Conservation (phyloP, 1,140 invertebrate genomes). For the Saccostrea glomerata region DNA sequence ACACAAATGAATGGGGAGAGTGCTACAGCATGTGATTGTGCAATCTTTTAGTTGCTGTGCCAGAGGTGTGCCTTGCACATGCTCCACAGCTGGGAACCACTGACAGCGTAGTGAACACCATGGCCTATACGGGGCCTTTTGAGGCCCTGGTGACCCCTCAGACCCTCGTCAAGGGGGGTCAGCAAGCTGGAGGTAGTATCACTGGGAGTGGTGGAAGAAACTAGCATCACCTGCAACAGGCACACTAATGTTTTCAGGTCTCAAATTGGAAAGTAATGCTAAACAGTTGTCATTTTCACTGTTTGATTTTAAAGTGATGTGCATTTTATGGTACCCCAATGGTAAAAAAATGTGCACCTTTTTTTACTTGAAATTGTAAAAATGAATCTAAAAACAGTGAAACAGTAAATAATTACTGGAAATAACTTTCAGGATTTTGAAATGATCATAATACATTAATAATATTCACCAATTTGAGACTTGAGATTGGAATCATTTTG, state of each 20-base stretch:
- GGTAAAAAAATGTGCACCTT: neutral
- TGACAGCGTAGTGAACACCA: neutral
- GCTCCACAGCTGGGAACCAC: neutral
- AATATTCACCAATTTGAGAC: conserved; percentile 1
- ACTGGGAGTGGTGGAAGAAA: neutral
- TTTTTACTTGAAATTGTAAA: neutral
- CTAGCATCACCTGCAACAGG: neutral
- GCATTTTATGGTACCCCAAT: neutral
- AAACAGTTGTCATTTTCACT: neutral
- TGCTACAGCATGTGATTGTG: conserved; percentile 1
- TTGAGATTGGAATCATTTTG: neutral
- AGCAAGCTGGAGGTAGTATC: conserved; percentile 32
- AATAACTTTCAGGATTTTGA: no score
- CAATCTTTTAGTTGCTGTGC: conserved; percentile 20
- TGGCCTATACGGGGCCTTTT: conserved; percentile 10
- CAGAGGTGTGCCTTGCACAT: conserved; percentile 17
- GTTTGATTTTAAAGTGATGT: no score
- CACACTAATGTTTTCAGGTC: neutral
- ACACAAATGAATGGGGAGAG: neutral
- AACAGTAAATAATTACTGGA: no score
- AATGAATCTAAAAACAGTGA: neutral
- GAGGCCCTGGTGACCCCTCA: conserved; percentile 14
- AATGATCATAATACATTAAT: neutral
- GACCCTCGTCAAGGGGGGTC: neutral
- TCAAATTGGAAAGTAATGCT: conserved; percentile 5